Percentiles rank a stretch among this genome's conserved stretches.
These are phyloP conservation scores for Seriola rivoliana DNA, from an alignment of 2,113 vertebrate species.

Conservation along the genomic window DNA sequence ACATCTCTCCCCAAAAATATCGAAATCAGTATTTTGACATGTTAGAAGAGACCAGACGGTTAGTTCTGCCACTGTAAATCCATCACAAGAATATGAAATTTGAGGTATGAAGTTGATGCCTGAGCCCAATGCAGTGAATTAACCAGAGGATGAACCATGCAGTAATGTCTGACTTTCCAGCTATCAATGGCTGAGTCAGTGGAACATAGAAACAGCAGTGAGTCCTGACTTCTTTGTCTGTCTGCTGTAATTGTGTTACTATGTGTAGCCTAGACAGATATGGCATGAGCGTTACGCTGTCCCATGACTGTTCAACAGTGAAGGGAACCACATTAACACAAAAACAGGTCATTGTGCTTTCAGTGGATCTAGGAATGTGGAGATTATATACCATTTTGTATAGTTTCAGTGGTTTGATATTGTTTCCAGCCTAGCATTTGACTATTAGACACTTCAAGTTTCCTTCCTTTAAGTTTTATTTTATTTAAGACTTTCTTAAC, in stretches of 20 bases:
- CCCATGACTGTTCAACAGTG: constrained; percentile 68
- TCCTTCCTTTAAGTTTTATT: neutral
- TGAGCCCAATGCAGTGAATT: neutral
- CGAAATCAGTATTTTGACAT: neutral
- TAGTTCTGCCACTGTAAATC: fast-evolving
- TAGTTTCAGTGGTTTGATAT: neutral
- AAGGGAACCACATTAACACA: constrained; percentile 27
- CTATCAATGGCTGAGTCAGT: constrained; percentile 18
- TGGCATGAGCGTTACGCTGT: constrained; percentile 39
- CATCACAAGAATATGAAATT: neutral
- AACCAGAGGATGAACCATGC: neutral
- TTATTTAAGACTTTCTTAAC: fast-evolving
- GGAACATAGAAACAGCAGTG: constrained; percentile 19
- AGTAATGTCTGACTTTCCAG: constrained; percentile 11
- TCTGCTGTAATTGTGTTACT: constrained; percentile 72
- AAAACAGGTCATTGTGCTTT: constrained; percentile 39
- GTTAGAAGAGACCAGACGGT: neutral
- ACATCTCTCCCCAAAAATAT: neutral
- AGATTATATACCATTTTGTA: neutral
- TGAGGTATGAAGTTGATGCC: neutral
- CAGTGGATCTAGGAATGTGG: neutral
- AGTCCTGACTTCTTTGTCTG: constrained; percentile 41
- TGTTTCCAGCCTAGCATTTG: neutral
- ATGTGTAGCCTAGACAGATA: constrained; percentile 22
- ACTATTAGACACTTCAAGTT: neutral